These are phyloP conservation scores for Hemibagrus wyckioides DNA, from an alignment of 2,113 vertebrate species.

Conservation along the genomic window DNA sequence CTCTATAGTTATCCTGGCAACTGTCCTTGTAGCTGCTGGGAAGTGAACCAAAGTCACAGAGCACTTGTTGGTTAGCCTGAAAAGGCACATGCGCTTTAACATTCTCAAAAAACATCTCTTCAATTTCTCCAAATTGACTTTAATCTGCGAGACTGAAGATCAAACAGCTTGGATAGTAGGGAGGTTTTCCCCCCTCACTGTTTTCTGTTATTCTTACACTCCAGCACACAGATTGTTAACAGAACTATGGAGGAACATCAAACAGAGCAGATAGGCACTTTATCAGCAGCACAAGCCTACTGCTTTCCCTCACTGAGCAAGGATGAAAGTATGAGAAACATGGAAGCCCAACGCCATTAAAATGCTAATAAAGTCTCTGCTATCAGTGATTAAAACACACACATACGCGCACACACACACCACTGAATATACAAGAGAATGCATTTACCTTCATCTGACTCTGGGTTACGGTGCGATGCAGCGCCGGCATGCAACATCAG, in stretches of 20 bases:
- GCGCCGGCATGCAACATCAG: constrained; percentile 85
- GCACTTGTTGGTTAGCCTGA: background rate
- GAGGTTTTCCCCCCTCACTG: background rate
- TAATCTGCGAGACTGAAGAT: constrained; percentile 38
- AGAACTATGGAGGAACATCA: constrained; percentile 55
- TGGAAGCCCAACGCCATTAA: constrained; percentile 42
- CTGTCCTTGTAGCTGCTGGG: background rate
- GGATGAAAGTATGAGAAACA: constrained; percentile 16
- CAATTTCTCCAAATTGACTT: background rate
- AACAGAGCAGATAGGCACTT: constrained; percentile 30
- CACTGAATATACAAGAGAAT: constrained; percentile 23
- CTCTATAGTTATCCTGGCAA: background rate
- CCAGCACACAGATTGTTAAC: background rate
- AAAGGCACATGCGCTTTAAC: background rate
- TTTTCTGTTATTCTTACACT: constrained; percentile 4
- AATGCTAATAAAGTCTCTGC: constrained; percentile 58
- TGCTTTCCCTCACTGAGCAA: background rate
- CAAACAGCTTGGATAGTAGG: constrained; percentile 36
- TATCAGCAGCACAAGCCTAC: constrained; percentile 8
- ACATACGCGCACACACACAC: background rate
- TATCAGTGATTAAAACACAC: constrained; percentile 11
- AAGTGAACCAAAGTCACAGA: background rate
- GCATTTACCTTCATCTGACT: constrained; percentile 84
- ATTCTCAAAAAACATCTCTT: background rate
- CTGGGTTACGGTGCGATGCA: constrained; percentile 76